These are phyloP conservation scores for Sus scrofa DNA, from an alignment of 2,113 vertebrate genomes.

Conservation along the genomic window T2T-Sscrofa CM000825.6:79286501-79287000, in stretches of 20 bases:
- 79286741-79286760: background rate
- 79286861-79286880: no score
- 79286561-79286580: background rate
- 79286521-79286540: background rate
- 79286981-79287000: no score
- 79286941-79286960: no score
- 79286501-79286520: background rate
- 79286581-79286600: background rate
- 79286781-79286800: background rate
- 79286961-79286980: no score
- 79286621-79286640: background rate
- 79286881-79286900: no score
- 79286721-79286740: background rate
- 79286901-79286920: no score
- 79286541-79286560: background rate
- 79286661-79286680: background rate
- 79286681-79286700: background rate
- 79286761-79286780: background rate
- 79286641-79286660: background rate
- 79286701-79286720: background rate
- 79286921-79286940: no score
- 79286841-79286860: no score
- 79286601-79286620: conserved; percentile 31
- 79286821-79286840: no score
- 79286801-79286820: background rate